Evolutionary conservation across 2,113 vertebrate species (phyloP).

Genomic region (Tachycineta bicolor): DNA sequence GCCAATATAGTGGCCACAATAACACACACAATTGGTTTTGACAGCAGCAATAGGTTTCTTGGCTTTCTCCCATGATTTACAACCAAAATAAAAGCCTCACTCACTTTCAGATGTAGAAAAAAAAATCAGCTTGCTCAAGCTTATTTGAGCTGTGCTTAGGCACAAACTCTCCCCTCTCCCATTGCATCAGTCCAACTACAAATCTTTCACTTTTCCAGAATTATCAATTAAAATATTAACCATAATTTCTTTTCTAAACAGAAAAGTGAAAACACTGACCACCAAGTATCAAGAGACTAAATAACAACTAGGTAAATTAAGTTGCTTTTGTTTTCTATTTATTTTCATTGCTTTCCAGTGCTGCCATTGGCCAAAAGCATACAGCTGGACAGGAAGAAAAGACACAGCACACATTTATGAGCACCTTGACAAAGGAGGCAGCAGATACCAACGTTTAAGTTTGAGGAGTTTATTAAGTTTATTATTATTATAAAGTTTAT

Average conservation of each 20-base stretch:
- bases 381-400: neutral
- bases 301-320: neutral
- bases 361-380: neutral
- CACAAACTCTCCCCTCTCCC: neutral
- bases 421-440: neutral
- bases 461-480: neutral
- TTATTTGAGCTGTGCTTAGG: neutral
- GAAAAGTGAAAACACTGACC: neutral
- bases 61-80: neutral
- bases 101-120: neutral
- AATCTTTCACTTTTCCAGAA: neutral
- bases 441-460: neutral
- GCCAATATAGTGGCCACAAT: neutral
- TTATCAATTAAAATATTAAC: neutral
- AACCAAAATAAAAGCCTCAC: neutral
- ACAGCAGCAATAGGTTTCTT: neutral
- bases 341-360: neutral
- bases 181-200: neutral
- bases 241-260: neutral
- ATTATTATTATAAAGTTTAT: too few species aligned
- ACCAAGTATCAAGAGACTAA: neutral
- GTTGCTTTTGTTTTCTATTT: neutral
- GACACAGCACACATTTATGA: neutral
- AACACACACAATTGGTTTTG: neutral
- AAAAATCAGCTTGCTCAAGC: neutral